phyloP scores from a whole-genome alignment of 2,797 vertebrate genomes.

The Esox masquinongy region DNA sequence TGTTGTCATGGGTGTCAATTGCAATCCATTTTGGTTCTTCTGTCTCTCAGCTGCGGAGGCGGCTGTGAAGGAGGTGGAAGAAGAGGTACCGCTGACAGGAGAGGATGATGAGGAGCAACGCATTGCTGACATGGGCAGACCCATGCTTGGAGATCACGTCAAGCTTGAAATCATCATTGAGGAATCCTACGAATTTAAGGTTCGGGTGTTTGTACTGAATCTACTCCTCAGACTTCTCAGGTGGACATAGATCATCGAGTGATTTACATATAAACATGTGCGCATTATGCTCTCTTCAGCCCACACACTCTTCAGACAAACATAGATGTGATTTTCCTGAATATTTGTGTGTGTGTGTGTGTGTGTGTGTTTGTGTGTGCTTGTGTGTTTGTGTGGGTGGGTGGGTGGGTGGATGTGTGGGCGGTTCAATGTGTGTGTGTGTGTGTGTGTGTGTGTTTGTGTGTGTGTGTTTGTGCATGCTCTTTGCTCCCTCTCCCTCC shows the following conservation, averaged over 20 bases:
- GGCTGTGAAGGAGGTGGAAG: slow-evolving; percentile 68
- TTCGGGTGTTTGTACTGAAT: slow-evolving; percentile 41
- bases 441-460: slow-evolving; percentile 26
- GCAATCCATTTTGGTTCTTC: slow-evolving; percentile 27
- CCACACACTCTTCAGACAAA: slow-evolving; percentile 24
- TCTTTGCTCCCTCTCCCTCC: slow-evolving; percentile 38
- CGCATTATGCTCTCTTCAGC: slow-evolving; percentile 42
- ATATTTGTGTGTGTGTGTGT: neutral
- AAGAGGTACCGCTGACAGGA: slow-evolving; percentile 84
- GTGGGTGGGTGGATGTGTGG: slow-evolving; percentile 6
- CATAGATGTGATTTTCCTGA: neutral
- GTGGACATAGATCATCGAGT: no score
- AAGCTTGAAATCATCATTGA: slow-evolving; percentile 96
- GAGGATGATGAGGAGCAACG: slow-evolving; percentile 91
- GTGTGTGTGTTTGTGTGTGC: neutral
- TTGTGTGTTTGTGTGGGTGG: neutral
- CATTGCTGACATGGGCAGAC: slow-evolving; percentile 95
- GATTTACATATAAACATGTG: slow-evolving; percentile 8
- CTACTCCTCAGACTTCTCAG: no score
- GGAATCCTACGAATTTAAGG: slow-evolving; percentile 99
- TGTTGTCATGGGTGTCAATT: neutral
- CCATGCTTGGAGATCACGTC: slow-evolving; percentile 91
- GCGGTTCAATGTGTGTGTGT: neutral
- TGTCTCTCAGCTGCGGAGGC: slow-evolving; percentile 76
- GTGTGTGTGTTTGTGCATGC: slow-evolving; percentile 15